Conservation (phyloP, 2,888 invertebrate genomes). For the Cremastinae sp. region DNA sequence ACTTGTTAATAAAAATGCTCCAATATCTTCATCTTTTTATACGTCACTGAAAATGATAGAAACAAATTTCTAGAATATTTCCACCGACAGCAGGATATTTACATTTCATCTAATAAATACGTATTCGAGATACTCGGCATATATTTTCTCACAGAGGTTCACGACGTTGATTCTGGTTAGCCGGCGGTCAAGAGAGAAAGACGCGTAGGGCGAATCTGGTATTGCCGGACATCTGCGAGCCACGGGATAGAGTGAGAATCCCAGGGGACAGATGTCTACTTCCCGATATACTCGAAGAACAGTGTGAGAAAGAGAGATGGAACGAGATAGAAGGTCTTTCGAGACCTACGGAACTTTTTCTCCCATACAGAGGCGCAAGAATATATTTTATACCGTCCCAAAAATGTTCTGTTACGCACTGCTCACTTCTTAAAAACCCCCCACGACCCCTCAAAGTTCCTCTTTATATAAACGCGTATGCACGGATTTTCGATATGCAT, state of each 20-base stretch:
- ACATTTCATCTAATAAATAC: no score
- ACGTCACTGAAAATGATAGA: no score
- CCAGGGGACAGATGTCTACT: conserved; percentile 62
- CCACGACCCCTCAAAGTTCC: conserved; percentile 25
- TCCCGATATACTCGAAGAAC: conserved; percentile 33
- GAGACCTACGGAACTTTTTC: conserved; percentile 34
- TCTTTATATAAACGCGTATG: conserved; percentile 6
- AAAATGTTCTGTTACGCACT: conserved; percentile 44
- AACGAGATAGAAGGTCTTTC: conserved; percentile 33
- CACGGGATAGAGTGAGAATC: conserved; percentile 70
- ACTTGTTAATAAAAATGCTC: no score
- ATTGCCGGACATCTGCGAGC: conserved; percentile 76
- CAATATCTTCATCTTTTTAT: no score
- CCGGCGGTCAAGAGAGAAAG: conserved; percentile 51
- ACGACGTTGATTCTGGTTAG: conserved; percentile 36
- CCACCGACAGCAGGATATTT: no score
- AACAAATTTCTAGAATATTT: no score
- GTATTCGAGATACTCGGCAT: conserved; percentile 28
- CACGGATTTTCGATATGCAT: conserved; percentile 30
- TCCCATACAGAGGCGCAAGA: background rate
- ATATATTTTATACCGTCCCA: background rate
- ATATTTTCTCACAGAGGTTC: conserved; percentile 63
- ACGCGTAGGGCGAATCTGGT: conserved; percentile 41
- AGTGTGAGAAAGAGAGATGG: conserved; percentile 1
- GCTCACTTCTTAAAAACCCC: conserved; percentile 40